phyloP scores from a whole-genome alignment of 2,888 invertebrate species.

The Trilocha varians region DNA sequence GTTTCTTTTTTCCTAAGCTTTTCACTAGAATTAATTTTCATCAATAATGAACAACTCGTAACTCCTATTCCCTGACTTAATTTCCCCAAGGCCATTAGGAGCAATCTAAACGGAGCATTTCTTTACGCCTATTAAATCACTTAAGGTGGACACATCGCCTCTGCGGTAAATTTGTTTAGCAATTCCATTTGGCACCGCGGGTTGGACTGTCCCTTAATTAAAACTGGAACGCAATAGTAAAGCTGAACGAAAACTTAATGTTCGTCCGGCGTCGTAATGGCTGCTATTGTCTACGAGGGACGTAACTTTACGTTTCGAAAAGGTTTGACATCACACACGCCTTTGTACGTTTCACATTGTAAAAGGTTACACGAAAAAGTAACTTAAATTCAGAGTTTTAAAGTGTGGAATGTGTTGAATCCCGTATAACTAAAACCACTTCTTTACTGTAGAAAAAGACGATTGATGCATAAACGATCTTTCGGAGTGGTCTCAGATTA shows the following conservation, averaged over 20 bases:
- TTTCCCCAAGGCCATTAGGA: constrained; percentile 9
- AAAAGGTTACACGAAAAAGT: too few relatives aligned
- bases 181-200: constrained; percentile 66
- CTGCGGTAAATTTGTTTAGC: constrained; percentile 71
- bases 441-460: too few relatives aligned
- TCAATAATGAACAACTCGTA: neutral
- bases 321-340: constrained; percentile 19
- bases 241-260: constrained; percentile 66
- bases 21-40: neutral
- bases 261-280: constrained; percentile 63
- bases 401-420: too few relatives aligned
- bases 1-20: too few relatives aligned
- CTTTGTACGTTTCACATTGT: too few relatives aligned
- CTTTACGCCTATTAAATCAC: constrained; percentile 73
- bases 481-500: too few relatives aligned
- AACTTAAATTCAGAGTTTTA: too few relatives aligned
- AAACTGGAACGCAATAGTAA: constrained; percentile 64
- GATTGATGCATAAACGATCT: too few relatives aligned
- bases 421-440: too few relatives aligned
- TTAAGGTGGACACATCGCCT: constrained; percentile 70
- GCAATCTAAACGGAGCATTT: constrained; percentile 61
- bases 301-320: constrained; percentile 27
- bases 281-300: constrained; percentile 56
- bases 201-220: constrained; percentile 71
- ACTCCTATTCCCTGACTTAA: neutral